Evolutionary conservation across 2,113 vertebrate genomes (phyloP).

Genomic region (Suncus etruscus): DNA sequence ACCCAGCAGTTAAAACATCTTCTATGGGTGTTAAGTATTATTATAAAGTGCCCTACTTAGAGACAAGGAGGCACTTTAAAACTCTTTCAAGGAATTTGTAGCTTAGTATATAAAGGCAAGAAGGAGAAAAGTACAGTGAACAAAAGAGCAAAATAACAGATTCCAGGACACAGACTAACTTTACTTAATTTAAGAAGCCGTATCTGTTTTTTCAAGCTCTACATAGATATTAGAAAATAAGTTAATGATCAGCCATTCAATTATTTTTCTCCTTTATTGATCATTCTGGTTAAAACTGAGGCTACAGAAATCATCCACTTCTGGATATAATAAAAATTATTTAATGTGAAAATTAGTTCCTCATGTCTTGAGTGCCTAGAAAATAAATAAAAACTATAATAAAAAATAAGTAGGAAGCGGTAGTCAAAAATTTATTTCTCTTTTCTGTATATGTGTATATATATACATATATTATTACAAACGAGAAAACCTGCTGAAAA

Average conservation of each 20-base stretch:
- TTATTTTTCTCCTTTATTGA: background rate
- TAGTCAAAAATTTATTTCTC: background rate
- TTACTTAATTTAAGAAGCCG: background rate
- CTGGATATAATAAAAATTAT: conserved; percentile 4
- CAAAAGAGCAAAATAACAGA: background rate
- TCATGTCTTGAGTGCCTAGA: background rate
- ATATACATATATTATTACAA: too few species aligned
- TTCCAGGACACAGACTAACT: background rate
- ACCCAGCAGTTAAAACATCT: background rate
- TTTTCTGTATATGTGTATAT: too few species aligned
- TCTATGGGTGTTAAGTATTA: background rate
- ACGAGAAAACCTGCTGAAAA: conserved; percentile 3
- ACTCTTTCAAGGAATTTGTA: background rate
- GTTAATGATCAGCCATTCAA: background rate
- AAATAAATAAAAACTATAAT: background rate
- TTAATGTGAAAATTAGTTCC: conserved; percentile 9
- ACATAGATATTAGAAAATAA: background rate
- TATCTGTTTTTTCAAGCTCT: background rate
- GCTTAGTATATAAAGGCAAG: conserved; percentile 5
- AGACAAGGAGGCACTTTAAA: background rate
- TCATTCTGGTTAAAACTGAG: background rate
- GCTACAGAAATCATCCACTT: conserved; percentile 27
- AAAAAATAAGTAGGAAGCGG: background rate
- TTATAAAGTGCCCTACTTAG: background rate
- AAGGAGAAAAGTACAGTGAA: background rate